Base-by-base conservation (phyloP, 2,888 invertebrate species). In the Tinea trinotella region DNA sequence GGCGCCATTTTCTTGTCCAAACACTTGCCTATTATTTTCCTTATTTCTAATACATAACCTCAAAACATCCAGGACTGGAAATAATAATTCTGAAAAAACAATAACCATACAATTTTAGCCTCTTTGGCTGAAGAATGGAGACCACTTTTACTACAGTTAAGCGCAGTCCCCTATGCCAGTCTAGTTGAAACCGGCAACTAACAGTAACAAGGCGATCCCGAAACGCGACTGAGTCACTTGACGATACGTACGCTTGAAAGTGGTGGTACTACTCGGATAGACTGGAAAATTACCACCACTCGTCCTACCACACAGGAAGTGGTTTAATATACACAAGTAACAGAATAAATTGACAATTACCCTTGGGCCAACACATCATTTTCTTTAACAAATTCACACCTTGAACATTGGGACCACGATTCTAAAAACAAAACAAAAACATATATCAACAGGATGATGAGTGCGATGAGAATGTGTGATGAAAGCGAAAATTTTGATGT, bases 51-150 rank as follows among this genome's bases (percentile, higher is more conserved):
- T 89, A 0, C 94, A 93, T 66, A 98, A 79, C 59, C 98, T 89
- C 10, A 96, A 88, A 3, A 98, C 84, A 69, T 99, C 98, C 61
- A 99, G 76, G 3, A 93, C 93, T 0, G 98, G 98, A 69, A 97
- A 97, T 1, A 97, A 87, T 59, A 92, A 88, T 67, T 94, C 93
- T 88, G 76, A 55, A 80, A 86, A 56, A 22, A 22, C 4, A 22
- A 22, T 5, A 22, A 22, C 7, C 7, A 22, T 22, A 22, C n/a
- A n/a, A n/a, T n/a, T n/a, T 22, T 22, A 22, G 22, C 22, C 22
- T 7, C n/a, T n/a, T n/a, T n/a, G n/a, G n/a, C n/a, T n/a, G n/a
- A n/a, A n/a, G n/a, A n/a, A n/a, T n/a, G n/a, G n/a, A n/a, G n/a
- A n/a, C n/a, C n/a, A n/a, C n/a, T n/a, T n/a, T n/a, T n/a, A n/a